Base-by-base conservation (phyloP, 2,797 vertebrate species). In the Catostomus latipinnis region DNA sequence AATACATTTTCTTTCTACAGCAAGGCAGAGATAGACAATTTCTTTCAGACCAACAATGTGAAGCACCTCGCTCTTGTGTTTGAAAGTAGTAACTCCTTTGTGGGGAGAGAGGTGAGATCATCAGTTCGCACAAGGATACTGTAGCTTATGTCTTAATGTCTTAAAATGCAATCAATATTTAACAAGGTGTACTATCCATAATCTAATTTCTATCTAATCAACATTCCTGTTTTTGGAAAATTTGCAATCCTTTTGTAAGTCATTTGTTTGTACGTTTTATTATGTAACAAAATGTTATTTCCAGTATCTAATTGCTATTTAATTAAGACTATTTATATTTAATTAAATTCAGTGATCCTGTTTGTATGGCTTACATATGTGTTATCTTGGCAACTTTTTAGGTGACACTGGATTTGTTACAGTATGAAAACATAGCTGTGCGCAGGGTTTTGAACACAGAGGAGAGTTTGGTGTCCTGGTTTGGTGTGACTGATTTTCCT, bases 351-450 rank as follows among this genome's bases (percentile, higher is more conserved):
- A 3, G 34, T 3, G 34, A 34, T 3, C 34, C 34, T 34, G 34
- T 34, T 34, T 34, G 34, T 34, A 34, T 34, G 34, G 34, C 34
- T 34, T 34, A 34, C 2, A 34, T 34, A 34, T 34, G 57, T 82
- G 53, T 71, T 45, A 1, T 69, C 13, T 61, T 34, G 18, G 5
- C 34, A 34, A 45, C 60, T 45, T 62, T 62, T 13, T 87, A 99
- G 98, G 96, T 98, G 16, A 93, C 88, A 0, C 87, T 99, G 90
- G 98, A 99, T 90, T 88, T 99, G 91, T 88, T 96, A 12, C 96
- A 98, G 90, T 95, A 91, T 2, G 93, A 93, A 65, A 96, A 96
- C 8, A 77, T 99, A 4, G 86, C 91, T 0, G 96, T 98, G 58
- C 93, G 95, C 67, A 93, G 97, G 82, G 95, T 97, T 69, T 90